phyloP scores from a whole-genome alignment of 2,888 invertebrate species.

The Polyommatus icarus region DNA sequence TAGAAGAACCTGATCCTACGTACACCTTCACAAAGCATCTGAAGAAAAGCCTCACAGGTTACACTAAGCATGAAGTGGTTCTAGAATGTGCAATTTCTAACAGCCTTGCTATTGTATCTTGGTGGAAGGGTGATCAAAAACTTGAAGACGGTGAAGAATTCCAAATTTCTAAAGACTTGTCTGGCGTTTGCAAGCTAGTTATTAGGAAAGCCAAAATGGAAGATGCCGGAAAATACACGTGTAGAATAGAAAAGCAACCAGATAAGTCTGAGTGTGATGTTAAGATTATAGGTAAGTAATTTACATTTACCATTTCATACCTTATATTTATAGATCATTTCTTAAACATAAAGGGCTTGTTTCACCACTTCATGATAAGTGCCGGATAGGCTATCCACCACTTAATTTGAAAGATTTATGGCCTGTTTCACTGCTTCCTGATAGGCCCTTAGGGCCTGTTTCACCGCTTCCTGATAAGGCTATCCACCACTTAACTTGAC shows the following conservation, averaged over 20 bases:
- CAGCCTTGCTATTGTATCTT: conserved; percentile 95
- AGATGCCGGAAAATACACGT: conserved; percentile 93
- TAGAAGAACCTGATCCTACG: conserved; percentile 97
- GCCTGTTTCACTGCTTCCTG: too few relatives aligned
- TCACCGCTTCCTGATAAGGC: too few relatives aligned
- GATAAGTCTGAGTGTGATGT: conserved; percentile 92
- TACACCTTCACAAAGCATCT: conserved; percentile 96
- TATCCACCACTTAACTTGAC: too few relatives aligned
- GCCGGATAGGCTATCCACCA: too few relatives aligned
- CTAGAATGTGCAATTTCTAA: conserved; percentile 97
- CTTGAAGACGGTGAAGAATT: conserved; percentile 91
- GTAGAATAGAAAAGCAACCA: conserved; percentile 92
- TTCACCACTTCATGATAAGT: too few relatives aligned
- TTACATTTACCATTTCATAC: too few relatives aligned
- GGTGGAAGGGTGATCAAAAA: conserved; percentile 92
- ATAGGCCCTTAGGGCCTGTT: too few relatives aligned
- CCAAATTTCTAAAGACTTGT: conserved; percentile 94
- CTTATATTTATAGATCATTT: too few relatives aligned
- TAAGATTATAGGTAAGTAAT: conserved; percentile 85
- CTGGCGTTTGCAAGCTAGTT: conserved; percentile 92
- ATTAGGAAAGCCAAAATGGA: conserved; percentile 91
- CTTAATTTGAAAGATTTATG: too few relatives aligned
- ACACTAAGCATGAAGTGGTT: conserved; percentile 92
- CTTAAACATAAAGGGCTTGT: too few relatives aligned
- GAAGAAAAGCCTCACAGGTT: conserved; percentile 93